These are phyloP conservation scores for Peromyscus attwateri DNA, from an alignment of 2,797 vertebrate species.

Conservation along the genomic window DNA sequence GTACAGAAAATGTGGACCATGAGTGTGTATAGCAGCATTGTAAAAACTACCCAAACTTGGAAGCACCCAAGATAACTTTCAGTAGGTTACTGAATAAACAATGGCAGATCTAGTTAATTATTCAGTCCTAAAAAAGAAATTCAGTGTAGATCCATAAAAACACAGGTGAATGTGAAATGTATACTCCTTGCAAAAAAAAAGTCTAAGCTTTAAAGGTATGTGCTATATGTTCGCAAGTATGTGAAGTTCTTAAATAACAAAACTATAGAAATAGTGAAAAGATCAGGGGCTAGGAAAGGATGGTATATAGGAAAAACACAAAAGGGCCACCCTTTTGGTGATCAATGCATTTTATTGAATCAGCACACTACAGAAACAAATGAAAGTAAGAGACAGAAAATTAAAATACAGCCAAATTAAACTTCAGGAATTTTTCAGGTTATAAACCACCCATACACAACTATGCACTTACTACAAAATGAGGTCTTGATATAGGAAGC, in stretches of 20 bases:
- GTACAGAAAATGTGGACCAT: neutral
- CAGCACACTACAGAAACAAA: slow-evolving; percentile 99
- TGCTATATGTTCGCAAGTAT: neutral
- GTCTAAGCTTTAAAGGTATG: neutral
- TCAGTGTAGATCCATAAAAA: neutral
- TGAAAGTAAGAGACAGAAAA: slow-evolving; percentile 94
- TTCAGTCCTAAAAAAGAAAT: neutral
- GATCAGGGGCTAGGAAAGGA: no score
- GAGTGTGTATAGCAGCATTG: neutral
- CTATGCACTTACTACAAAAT: slow-evolving; percentile 89
- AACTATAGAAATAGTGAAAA: neutral
- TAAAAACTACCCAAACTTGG: neutral
- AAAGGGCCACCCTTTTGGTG: slow-evolving; percentile 86
- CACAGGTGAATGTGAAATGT: neutral
- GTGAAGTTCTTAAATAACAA: neutral
- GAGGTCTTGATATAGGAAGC: slow-evolving; percentile 69
- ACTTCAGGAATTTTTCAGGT: slow-evolving; percentile 87
- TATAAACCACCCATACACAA: slow-evolving; percentile 89
- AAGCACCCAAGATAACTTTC: neutral
- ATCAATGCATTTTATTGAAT: slow-evolving; percentile 98
- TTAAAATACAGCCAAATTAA: slow-evolving; percentile 91
- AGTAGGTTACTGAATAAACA: neutral
- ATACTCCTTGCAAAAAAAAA: neutral
- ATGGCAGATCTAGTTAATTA: neutral
- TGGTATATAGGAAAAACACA: no score